These are phyloP conservation scores for Acridotheres tristis DNA, from an alignment of 2,797 vertebrate species.

Conservation along the genomic window DNA sequence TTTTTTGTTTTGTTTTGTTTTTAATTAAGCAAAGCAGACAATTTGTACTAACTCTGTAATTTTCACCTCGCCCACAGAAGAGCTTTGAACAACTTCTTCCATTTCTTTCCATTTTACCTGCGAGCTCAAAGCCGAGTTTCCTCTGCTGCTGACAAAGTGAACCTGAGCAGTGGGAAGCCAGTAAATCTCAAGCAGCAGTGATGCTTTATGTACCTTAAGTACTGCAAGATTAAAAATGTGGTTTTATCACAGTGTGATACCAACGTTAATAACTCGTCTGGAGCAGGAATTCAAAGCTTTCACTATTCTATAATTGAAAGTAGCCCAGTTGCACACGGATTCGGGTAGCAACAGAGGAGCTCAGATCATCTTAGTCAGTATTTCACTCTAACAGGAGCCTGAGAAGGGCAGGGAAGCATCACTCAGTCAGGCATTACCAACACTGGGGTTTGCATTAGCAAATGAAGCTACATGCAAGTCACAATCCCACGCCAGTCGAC, in stretches of 20 bases:
- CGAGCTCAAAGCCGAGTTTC: constrained; percentile 14
- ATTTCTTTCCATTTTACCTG: neutral
- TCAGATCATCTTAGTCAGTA: constrained; percentile 50
- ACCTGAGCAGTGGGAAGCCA: constrained; percentile 23
- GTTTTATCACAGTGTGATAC: constrained; percentile 70
- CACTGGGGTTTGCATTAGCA: constrained; percentile 6
- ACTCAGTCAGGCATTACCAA: neutral
- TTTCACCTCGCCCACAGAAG: neutral
- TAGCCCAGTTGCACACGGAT: constrained; percentile 34
- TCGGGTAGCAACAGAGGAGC: constrained; percentile 14
- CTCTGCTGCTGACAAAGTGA: constrained; percentile 41
- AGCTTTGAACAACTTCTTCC: constrained; percentile 10
- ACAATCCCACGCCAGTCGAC: constrained; percentile 26
- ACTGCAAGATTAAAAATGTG: constrained; percentile 70
- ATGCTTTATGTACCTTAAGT: constrained; percentile 57
- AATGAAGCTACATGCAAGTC: constrained; percentile 39
- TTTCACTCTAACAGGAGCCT: constrained; percentile 33
- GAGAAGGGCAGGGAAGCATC: constrained; percentile 2
- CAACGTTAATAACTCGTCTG: constrained; percentile 64
- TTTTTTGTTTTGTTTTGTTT: neutral
- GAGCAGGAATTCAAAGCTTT: constrained; percentile 67
- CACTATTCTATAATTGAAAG: constrained; percentile 72
- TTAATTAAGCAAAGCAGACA: neutral
- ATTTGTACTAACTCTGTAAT: neutral
- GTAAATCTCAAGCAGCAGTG: constrained; percentile 44